Percentiles rank a stretch among this genome's conserved stretches.
phyloP scores from a whole-genome alignment of 1,140 invertebrate genomes.

The Drosophila teissieri region DNA sequence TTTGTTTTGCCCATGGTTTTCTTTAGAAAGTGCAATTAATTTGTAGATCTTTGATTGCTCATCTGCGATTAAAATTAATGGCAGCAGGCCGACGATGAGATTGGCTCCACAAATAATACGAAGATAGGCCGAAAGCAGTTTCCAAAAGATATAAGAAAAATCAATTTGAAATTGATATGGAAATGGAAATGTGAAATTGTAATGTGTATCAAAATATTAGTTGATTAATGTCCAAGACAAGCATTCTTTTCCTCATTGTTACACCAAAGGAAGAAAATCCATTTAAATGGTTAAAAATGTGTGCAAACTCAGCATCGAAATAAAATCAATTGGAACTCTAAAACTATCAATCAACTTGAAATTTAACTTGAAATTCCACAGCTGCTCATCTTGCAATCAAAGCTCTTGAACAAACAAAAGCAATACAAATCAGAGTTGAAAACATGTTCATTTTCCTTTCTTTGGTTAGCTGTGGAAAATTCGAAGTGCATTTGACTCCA shows the following conservation, averaged over 20 bases:
- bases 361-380: background rate
- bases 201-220: too few species aligned
- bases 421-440: slow-evolving; percentile 28
- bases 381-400: slow-evolving; percentile 23
- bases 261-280: background rate
- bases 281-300: background rate
- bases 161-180: background rate
- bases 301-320: background rate
- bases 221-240: too few species aligned
- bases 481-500: slow-evolving; percentile 50
- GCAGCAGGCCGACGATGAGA: background rate
- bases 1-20: slow-evolving; percentile 33
- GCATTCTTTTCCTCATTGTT: too few species aligned
- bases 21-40: slow-evolving; percentile 65
- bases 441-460: slow-evolving; percentile 48
- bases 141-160: too few species aligned
- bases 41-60: slow-evolving; percentile 31
- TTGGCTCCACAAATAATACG: background rate
- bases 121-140: too few species aligned
- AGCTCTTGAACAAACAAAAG: slow-evolving; percentile 21
- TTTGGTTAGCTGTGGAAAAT: slow-evolving; percentile 29
- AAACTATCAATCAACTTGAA: slow-evolving; percentile 18
- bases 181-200: background rate
- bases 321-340: slow-evolving; percentile 14
- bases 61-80: slow-evolving; percentile 9